Conservation (phyloP, 2,888 invertebrate genomes). For the Chrysina gloriosa region DNA sequence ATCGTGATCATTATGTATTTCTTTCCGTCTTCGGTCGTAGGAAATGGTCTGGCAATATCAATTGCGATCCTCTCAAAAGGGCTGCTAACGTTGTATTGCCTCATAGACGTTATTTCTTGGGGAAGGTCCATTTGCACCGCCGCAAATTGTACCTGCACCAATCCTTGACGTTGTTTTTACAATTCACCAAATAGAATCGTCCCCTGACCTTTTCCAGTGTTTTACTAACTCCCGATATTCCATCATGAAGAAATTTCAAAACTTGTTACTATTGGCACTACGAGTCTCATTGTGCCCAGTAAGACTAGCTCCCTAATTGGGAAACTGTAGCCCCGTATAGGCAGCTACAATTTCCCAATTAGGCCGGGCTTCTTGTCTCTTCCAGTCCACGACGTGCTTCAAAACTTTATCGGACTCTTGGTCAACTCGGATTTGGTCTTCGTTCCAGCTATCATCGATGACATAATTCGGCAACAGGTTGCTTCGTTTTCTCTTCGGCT, state of each 20-base stretch:
- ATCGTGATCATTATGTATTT: slow-evolving; percentile 50
- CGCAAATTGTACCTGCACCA: slow-evolving; percentile 48
- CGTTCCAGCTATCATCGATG: neutral
- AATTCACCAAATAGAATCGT: slow-evolving; percentile 37
- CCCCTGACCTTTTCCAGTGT: slow-evolving; percentile 35
- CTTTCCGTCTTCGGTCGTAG: slow-evolving; percentile 46
- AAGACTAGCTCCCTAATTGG: too few species aligned
- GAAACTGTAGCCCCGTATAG: neutral
- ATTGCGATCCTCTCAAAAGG: slow-evolving; percentile 46
- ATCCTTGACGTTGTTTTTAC: slow-evolving; percentile 48
- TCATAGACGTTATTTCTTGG: slow-evolving; percentile 39
- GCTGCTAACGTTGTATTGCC: slow-evolving; percentile 49
- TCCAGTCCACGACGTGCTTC: too few species aligned
- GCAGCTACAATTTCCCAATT: neutral
- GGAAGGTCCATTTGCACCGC: slow-evolving; percentile 45
- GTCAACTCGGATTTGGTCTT: too few species aligned
- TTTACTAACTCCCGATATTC: slow-evolving; percentile 47
- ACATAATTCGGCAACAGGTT: neutral
- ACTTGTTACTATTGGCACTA: neutral
- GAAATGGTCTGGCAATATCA: slow-evolving; percentile 50
- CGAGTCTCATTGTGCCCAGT: neutral
- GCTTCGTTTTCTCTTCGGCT: neutral
- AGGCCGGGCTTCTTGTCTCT: too few species aligned
- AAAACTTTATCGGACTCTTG: too few species aligned
- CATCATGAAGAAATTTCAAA: neutral